Evolutionary conservation across 2,113 vertebrate genomes (phyloP), one percentile per base, ranked within the genome.

Genomic region (Choloepus hoffmanni): DNA sequence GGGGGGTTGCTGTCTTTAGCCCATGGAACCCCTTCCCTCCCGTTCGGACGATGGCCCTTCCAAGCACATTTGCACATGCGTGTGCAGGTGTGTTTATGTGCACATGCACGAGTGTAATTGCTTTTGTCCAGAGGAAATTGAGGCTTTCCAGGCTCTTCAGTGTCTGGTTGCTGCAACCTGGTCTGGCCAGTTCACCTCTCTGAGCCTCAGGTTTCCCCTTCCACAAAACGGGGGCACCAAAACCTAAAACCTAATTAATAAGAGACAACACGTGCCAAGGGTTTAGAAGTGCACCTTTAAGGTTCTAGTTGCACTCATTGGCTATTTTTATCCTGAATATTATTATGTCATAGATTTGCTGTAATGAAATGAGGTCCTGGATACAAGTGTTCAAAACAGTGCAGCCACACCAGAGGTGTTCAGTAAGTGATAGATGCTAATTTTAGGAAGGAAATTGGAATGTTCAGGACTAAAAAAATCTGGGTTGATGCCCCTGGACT

Each of bases 331-430:
- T 43, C 40, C 28, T 72, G 10, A 11, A 26, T 1, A 5, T 36
- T 8, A 5, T 67, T 21, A 26, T 40, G 36, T 67, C 30, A 16
- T 4, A 53, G 13, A 73, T 43, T 28, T 23, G 43, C 19, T 19
- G 6, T 40, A 23, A 6, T 60, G 12, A 55, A 11, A 21, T 11
- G 24, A 36, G 63, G 15, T 9, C 6, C 33, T 14, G 0, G 5
- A 15, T 2, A 8, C 45, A 15, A 70, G 4, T 9, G 19, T 16
- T 45, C 36, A 12, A 1, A 45, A 9, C n/a, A 65, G 5, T 0
- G 8, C 2, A 0, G 55, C 36, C n/a, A 23, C 2, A 5, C 3
- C 1, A 0, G 15, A n/a, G 24, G 63, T 30, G 33, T 16, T 18
- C 30, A 16, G 0, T 21, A 30, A 33, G 72, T 0, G 5, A 23